Evolutionary conservation across 2,888 invertebrate genomes (phyloP), one percentile per base, ranked within the genome.

Genomic region (Latheticus oryzae): DNA sequence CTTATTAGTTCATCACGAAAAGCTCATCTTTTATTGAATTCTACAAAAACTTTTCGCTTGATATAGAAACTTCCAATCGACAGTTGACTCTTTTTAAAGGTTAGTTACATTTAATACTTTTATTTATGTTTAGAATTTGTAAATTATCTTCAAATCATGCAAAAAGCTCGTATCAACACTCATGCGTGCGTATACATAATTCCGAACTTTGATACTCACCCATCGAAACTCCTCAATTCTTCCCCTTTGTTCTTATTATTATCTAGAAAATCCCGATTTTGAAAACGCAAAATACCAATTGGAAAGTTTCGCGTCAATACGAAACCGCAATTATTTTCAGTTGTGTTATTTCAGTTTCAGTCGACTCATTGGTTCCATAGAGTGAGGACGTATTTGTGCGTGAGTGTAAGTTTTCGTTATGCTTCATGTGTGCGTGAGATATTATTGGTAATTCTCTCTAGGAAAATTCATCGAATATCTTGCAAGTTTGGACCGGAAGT

Each of bases 11-110:
- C 17, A 1, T 21, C 38, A 21, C 38, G 17, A 21, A 19, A 38
- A 12, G 13, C 11, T n/a, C n/a, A n/a, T n/a, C n/a, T n/a, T n/a
- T n/a, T n/a, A n/a, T n/a, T n/a, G n/a, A n/a, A n/a, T n/a, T n/a
- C n/a, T n/a, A n/a, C n/a, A n/a, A n/a, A n/a, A n/a, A n/a, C n/a
- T n/a, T n/a, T n/a, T n/a, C n/a, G n/a, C n/a, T n/a, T n/a, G n/a
- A n/a, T n/a, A n/a, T n/a, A n/a, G n/a, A n/a, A n/a, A n/a, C n/a
- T n/a, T n/a, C n/a, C n/a, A n/a, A n/a, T n/a, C n/a, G n/a, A n/a
- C 16, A n/a, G 12, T 30, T 32, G 30, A 32, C 21, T 26, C 16
- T 5, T 12, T 45, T 47, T 48, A 11, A 48, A 48, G 48, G 48
- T 48, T 48, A 48, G 48, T 48, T 48, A 35, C n/a, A n/a, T n/a